Evolutionary conservation across 2,888 invertebrate genomes (phyloP), one percentile per base, ranked within the genome.

Genomic region (Panzeria rudis): DNA sequence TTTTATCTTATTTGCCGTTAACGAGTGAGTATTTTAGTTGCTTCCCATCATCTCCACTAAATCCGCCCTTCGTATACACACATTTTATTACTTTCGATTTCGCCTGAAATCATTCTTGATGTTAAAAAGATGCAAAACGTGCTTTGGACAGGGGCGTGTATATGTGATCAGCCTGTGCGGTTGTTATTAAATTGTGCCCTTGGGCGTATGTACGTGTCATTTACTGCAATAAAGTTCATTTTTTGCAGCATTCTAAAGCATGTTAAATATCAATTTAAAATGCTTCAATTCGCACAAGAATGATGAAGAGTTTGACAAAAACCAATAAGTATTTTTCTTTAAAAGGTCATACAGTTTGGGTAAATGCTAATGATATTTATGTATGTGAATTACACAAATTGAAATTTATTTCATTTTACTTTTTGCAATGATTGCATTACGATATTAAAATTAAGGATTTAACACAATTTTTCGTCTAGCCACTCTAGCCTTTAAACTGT

Each of bases 201-300:
- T 88, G 90, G 90, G 90, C 90, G 89, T 89, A 89, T 87, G 90
- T 89, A 89, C 87, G 90, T 89, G 90, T 89, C 91, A 90, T 91
- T 91, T 89, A 89, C 89, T 90, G 89, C 90, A 90, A 89, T 89
- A 89, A 88, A 88, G 88, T 52, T 32, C 17, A 8, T 35, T 88
- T 76, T 90, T 88, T 89, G 54, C 69, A 59, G 35, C n/a, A 50
- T 35, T 25, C 44, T 32, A 32, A 23, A 71, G 41, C 32, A 75
- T 71, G 69, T 76, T 71, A 44, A 71, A 71, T 71, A 81, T 77
- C 68, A 78, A 78, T 78, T 85, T 81, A 23, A 84, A 72, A 77
- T 77, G 72, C 77, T 81, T 77, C 66, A 80, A 29, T 59, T 77
- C 41, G 64, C 81, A 73, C 62, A 52, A 72, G 17, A 13, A 52